Percentiles rank a stretch among this genome's conserved stretches.
phyloP scores from a whole-genome alignment of 2,113 vertebrate genomes.

The Pomatorhinus ruficollis region DNA sequence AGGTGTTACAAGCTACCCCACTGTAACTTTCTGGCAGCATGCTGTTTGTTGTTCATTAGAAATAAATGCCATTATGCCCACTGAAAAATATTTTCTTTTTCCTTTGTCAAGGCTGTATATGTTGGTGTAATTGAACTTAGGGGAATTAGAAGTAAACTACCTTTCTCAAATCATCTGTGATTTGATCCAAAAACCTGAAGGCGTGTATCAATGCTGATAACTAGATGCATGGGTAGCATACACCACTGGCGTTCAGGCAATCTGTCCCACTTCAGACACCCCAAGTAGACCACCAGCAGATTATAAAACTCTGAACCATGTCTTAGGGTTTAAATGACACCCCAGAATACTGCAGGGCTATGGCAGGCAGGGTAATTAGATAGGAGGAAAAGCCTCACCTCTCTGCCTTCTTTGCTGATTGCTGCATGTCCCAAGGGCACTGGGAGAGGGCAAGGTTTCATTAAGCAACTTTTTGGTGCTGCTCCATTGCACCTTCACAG shows the following conservation, averaged over 20 bases:
- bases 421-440: neutral
- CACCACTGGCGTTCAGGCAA: neutral
- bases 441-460: neutral
- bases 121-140: neutral
- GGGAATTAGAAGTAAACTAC: neutral
- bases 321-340: neutral
- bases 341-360: neutral
- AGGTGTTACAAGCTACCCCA: neutral
- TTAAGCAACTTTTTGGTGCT: neutral
- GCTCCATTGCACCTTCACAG: neutral
- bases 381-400: neutral
- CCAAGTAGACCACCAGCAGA: neutral
- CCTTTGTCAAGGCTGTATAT: neutral
- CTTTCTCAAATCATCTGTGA: neutral
- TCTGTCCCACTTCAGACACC: neutral
- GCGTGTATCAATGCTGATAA: neutral
- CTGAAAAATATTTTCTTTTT: neutral
- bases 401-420: neutral
- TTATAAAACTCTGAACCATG: neutral
- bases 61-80: neutral
- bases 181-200: neutral
- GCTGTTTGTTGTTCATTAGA: neutral
- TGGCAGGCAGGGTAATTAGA: neutral
- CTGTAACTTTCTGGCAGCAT: neutral
- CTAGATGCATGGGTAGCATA: neutral